phyloP scores from a whole-genome alignment of 53 echinoderm and acorn worm genomes.

The Patiria pectinifera region DNA sequence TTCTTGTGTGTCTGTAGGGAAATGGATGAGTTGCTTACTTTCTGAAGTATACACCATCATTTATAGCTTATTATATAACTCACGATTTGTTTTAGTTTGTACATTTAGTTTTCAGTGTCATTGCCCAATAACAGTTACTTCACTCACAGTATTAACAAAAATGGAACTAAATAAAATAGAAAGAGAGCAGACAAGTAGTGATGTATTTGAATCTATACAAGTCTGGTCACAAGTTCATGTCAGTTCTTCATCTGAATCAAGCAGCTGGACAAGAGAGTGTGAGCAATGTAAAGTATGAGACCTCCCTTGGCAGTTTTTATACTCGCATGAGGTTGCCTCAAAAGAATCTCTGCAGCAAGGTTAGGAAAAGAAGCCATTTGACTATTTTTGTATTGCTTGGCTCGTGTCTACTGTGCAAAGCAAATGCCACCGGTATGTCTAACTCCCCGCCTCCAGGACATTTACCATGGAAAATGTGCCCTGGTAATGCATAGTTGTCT shows the following conservation, averaged over 20 bases:
- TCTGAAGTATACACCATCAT: too few species aligned
- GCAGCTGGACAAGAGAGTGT: slow-evolving; percentile 36
- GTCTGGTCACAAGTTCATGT: too few species aligned
- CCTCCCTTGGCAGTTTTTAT: background rate
- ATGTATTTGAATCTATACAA: too few species aligned
- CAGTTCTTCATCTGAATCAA: slow-evolving; percentile 1
- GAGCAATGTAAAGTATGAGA: background rate
- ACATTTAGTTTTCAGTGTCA: too few species aligned
- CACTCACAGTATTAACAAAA: too few species aligned
- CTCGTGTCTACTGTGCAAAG: background rate
- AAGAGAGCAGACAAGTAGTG: too few species aligned
- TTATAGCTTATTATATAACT: too few species aligned
- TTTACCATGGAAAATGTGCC: background rate
- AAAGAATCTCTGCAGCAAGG: background rate
- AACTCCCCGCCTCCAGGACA: background rate
- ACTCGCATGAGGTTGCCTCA: background rate
- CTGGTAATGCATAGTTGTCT: slow-evolving; percentile 12
- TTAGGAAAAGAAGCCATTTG: background rate
- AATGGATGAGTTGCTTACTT: too few species aligned
- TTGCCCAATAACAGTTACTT: too few species aligned
- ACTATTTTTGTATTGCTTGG: background rate
- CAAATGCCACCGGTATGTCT: background rate
- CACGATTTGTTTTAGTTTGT: too few species aligned
- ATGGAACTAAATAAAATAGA: too few species aligned
- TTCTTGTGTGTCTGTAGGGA: background rate